phyloP scores from a whole-genome alignment of 1,140 invertebrate species.

The Lucilia cuprina region DNA sequence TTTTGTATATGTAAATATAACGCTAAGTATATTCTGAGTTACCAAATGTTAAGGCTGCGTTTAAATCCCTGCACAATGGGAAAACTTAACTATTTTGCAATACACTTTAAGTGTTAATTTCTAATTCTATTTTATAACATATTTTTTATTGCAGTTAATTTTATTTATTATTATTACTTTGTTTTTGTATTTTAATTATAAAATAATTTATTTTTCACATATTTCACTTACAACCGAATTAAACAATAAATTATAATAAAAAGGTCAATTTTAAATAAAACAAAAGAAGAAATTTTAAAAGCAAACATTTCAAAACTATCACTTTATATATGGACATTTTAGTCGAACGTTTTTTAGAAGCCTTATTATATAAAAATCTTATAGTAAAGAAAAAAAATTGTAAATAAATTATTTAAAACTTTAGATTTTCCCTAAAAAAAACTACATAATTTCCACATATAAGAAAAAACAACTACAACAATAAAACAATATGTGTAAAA shows the following conservation, averaged over 20 bases:
- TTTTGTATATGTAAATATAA: too few species aligned
- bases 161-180: neutral
- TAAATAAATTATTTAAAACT: slow-evolving; percentile 9
- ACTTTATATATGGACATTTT: slow-evolving; percentile 25
- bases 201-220: neutral
- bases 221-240: neutral
- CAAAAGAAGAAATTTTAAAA: slow-evolving; percentile 5
- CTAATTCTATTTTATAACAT: too few species aligned
- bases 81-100: too few species aligned
- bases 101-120: too few species aligned
- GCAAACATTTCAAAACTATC: slow-evolving; percentile 26
- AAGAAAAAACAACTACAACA: neutral
- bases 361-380: slow-evolving; percentile 4
- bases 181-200: neutral
- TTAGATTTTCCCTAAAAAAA: neutral
- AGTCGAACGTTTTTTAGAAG: slow-evolving; percentile 28
- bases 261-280: slow-evolving; percentile 28
- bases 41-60: too few species aligned
- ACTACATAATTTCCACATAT: neutral
- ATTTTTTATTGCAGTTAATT: neutral
- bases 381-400: neutral
- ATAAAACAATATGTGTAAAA: slow-evolving; percentile 1
- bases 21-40: too few species aligned
- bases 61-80: too few species aligned
- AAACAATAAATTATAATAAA: neutral